Conservation (phyloP, 1,140 invertebrate species). For the Pseudomyrmex concolor region DNA sequence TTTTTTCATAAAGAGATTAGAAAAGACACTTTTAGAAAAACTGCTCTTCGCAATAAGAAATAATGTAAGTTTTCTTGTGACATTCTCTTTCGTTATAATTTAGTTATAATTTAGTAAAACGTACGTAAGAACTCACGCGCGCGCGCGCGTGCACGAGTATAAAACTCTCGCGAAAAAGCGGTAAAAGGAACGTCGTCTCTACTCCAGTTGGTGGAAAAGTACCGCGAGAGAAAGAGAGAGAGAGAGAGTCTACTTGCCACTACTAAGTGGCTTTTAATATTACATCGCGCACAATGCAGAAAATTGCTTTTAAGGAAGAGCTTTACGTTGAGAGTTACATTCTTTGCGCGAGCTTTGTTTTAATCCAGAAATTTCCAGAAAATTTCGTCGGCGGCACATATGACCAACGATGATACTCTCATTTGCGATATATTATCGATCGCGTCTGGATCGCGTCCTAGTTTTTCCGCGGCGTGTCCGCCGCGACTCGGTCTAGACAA, state of each 20-base stretch:
- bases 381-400: not conserved
- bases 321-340: conserved; percentile 1
- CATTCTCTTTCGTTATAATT: not conserved
- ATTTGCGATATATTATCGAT: conserved; percentile 26
- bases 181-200: conserved; percentile 3
- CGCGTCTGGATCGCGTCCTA: conserved; percentile 50
- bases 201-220: not conserved
- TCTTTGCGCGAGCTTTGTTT: conserved; percentile 18
- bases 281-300: not conserved
- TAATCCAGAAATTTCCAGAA: conserved; percentile 40
- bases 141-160: not conserved
- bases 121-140: not conserved
- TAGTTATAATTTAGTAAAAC: too few species aligned
- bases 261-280: conserved; percentile 36
- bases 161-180: not conserved
- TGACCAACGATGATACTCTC: conserved; percentile 1
- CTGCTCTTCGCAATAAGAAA: not conserved
- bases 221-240: too few species aligned
- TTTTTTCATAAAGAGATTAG: not conserved
- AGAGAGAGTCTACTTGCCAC: not conserved
- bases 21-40: not conserved
- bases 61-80: not conserved
- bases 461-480: conserved; percentile 15
- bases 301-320: conserved; percentile 5
- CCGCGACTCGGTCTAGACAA: conserved; percentile 22